Conservation (phyloP, 2,888 invertebrate species). For the Drosophila paramelanica region DNA sequence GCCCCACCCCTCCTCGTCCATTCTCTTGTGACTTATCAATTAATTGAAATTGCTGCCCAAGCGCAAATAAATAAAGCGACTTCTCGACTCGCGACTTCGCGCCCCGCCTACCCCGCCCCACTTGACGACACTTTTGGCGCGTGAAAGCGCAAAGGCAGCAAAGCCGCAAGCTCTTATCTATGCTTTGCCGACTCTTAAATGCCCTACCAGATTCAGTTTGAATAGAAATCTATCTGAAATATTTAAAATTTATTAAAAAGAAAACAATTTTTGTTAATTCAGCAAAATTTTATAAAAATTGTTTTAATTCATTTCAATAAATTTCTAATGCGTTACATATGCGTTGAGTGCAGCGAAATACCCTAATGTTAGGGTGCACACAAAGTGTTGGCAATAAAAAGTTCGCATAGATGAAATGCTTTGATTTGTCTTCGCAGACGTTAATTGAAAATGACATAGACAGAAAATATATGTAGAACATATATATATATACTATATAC, state of each 20-base stretch:
- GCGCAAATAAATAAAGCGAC: slow-evolving; percentile 73
- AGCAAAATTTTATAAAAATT: too few species aligned
- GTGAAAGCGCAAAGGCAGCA: slow-evolving; percentile 54
- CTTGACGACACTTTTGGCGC: slow-evolving; percentile 67
- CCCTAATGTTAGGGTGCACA: neutral
- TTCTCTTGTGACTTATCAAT: slow-evolving; percentile 69
- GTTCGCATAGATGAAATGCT: slow-evolving; percentile 32
- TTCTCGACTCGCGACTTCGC: slow-evolving; percentile 37
- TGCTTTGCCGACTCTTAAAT: neutral
- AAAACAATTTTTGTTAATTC: too few species aligned
- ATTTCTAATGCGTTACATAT: too few species aligned
- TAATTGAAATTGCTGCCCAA: slow-evolving; percentile 75
- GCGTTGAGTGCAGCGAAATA: too few species aligned
- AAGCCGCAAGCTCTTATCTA: slow-evolving; percentile 7
- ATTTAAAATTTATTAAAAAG: too few species aligned
- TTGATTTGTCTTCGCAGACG: slow-evolving; percentile 52
- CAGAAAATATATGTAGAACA: neutral
- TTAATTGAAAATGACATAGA: slow-evolving; percentile 51
- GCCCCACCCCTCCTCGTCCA: neutral
- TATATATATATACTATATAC: too few species aligned
- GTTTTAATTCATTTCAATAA: too few species aligned
- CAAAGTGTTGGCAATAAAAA: slow-evolving; percentile 15
- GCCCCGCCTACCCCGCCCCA: slow-evolving; percentile 23
- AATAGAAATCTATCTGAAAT: too few species aligned
- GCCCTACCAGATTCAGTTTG: neutral